These are phyloP conservation scores for Ictidomys tridecemlineatus DNA, from an alignment of 2,113 vertebrate species.

Conservation along the genomic window DNA sequence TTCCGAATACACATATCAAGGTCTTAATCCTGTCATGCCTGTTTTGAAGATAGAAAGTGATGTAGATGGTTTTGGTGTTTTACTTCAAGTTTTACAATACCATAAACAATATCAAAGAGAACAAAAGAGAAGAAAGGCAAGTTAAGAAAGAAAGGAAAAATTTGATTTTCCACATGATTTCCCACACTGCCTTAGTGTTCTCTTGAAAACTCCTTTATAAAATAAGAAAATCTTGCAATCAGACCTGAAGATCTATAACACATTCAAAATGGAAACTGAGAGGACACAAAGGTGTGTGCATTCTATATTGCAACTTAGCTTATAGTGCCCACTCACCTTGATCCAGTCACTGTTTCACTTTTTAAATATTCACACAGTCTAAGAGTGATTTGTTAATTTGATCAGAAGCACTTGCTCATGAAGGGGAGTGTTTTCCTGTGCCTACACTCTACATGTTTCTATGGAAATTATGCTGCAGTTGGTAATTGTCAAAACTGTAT, in stretches of 20 bases:
- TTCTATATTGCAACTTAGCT: not conserved
- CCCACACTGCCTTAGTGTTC: not conserved
- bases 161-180: not conserved
- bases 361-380: slow-evolving; percentile 19
- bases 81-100: not conserved
- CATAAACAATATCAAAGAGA: not conserved
- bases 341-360: not conserved
- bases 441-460: slow-evolving; percentile 19
- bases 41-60: too few relatives aligned
- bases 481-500: not conserved
- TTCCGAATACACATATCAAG: not conserved
- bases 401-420: not conserved
- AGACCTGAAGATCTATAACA: not conserved
- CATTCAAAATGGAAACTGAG: not conserved
- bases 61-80: not conserved
- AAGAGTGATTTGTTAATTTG: slow-evolving; percentile 58
- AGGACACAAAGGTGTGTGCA: not conserved
- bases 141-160: slow-evolving; percentile 14
- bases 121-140: slow-evolving; percentile 6
- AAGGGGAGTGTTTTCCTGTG: slow-evolving; percentile 19
- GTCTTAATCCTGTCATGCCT: not conserved
- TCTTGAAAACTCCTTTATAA: slow-evolving; percentile 8
- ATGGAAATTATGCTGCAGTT: slow-evolving; percentile 45
- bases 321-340: not conserved
- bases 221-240: slow-evolving; percentile 3